phyloP scores from a whole-genome alignment of 2,113 vertebrate species.

The Sander lucioperca region DNA sequence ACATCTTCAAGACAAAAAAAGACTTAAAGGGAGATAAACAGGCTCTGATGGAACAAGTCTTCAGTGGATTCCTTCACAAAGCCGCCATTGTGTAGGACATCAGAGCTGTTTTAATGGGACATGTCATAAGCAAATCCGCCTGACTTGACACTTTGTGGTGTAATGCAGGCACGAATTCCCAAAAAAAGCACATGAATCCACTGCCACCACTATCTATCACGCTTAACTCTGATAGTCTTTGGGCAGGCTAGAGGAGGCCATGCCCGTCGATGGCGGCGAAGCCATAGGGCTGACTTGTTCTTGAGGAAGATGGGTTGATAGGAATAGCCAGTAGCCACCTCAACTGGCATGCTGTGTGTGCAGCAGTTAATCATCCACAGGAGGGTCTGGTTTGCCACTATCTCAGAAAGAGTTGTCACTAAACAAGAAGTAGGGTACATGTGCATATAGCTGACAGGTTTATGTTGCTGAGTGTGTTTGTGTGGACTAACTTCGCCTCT shows the following conservation, averaged over 20 bases:
- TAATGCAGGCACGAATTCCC: constrained; percentile 14
- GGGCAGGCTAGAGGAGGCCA: constrained; percentile 9
- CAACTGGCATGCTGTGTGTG: neutral
- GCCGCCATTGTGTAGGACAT: constrained; percentile 59
- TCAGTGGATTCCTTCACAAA: constrained; percentile 58
- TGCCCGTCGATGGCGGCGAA: constrained; percentile 26
- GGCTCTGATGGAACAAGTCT: constrained; percentile 61
- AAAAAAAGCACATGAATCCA: constrained; percentile 39
- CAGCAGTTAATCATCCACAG: constrained; percentile 57
- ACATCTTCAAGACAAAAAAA: constrained; percentile 49
- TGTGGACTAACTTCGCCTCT: constrained; percentile 11
- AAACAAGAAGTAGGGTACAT: constrained; percentile 32
- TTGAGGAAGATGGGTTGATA: constrained; percentile 51
- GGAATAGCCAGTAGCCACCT: constrained; percentile 54
- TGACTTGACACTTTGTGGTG: constrained; percentile 58
- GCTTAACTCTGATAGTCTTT: constrained; percentile 12
- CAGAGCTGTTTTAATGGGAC: constrained; percentile 59
- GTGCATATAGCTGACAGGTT: constrained; percentile 34
- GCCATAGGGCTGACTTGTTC: constrained; percentile 35
- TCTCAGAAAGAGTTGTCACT: constrained; percentile 41
- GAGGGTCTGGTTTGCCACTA: constrained; percentile 15
- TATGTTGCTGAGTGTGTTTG: neutral
- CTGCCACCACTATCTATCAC: constrained; percentile 35
- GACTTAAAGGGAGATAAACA: constrained; percentile 61
- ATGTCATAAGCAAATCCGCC: constrained; percentile 59